Conservation (phyloP, 2,797 vertebrate genomes). For the Gorsachius magnificus region DNA sequence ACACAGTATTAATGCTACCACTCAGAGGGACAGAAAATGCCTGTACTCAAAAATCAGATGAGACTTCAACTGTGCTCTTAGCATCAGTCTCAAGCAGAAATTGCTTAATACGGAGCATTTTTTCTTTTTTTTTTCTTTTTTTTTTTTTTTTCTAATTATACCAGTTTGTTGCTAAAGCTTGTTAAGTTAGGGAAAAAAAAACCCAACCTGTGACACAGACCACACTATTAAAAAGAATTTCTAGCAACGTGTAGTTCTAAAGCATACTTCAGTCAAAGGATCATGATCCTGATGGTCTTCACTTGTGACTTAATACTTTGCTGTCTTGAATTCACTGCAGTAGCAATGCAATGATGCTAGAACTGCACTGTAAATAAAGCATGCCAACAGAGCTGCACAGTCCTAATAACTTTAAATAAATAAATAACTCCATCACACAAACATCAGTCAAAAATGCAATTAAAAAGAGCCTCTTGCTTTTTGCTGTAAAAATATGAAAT, state of each 20-base stretch:
- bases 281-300: neutral
- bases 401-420: conserved; percentile 30
- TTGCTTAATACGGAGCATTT: neutral
- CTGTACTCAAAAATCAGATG: neutral
- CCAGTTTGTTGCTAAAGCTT: neutral
- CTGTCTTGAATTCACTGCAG: neutral
- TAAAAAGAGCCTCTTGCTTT: conserved; percentile 2
- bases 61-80: neutral
- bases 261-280: neutral
- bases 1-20: neutral
- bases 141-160: neutral
- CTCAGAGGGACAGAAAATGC: neutral
- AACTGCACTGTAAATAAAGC: conserved; percentile 24
- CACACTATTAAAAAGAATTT: neutral
- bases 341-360: neutral
- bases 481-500: neutral
- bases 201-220: neutral
- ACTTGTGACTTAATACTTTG: conserved; percentile 11
- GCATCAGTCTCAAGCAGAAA: neutral
- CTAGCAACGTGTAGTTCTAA: neutral
- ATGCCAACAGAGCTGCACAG: neutral
- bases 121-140: neutral
- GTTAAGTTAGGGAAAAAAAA: neutral
- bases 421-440: neutral
- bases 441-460: conserved; percentile 36